phyloP scores from a whole-genome alignment of 2,797 vertebrate genomes.

The Micropoecilia bifurca region DNA sequence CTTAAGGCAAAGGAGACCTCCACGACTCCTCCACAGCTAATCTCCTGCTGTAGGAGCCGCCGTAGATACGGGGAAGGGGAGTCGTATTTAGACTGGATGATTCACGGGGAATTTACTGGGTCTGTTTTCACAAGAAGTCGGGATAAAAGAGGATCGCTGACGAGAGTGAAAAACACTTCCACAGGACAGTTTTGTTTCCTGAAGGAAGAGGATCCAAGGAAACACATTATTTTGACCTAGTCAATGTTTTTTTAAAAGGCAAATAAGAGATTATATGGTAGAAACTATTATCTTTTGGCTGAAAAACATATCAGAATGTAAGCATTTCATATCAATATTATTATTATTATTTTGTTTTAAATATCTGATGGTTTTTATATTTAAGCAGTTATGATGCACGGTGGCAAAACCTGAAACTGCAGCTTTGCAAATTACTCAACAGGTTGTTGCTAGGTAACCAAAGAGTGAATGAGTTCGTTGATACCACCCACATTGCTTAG shows the following conservation, averaged over 20 bases:
- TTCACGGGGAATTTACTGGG: constrained; percentile 66
- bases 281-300: background rate
- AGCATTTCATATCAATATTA: too few relatives aligned
- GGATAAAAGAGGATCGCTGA: constrained; percentile 46
- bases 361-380: too few relatives aligned
- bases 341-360: too few relatives aligned
- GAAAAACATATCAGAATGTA: background rate
- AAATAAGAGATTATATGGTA: background rate
- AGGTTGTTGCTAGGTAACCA: too few relatives aligned
- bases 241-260: background rate
- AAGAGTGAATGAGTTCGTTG: too few relatives aligned
- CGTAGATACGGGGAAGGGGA: constrained; percentile 55
- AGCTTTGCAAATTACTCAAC: too few relatives aligned
- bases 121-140: constrained; percentile 49
- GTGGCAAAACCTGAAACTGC: too few relatives aligned
- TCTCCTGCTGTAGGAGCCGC: constrained; percentile 69
- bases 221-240: constrained; percentile 1
- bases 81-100: constrained; percentile 53
- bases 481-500: too few relatives aligned
- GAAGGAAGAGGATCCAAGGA: constrained; percentile 5
- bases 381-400: too few relatives aligned
- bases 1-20: constrained; percentile 67
- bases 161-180: constrained; percentile 38
- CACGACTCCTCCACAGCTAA: constrained; percentile 73
- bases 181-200: constrained; percentile 18